Percentiles rank a stretch among this genome's conserved stretches.
phyloP scores from a whole-genome alignment of 53 echinoderm and acorn worm genomes.

The Holothuria leucospilota region DNA sequence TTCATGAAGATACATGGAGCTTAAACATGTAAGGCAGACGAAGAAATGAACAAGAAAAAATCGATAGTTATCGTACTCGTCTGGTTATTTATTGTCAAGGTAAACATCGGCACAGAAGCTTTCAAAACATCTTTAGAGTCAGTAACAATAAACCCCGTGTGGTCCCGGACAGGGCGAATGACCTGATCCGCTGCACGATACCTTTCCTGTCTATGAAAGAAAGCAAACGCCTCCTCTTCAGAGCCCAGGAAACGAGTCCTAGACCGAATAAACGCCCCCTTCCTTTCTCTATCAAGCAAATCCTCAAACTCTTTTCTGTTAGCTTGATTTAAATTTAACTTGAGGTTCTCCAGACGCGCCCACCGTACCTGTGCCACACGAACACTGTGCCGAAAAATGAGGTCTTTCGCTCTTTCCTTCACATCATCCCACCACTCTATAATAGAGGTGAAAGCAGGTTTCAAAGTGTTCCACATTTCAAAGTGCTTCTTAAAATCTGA shows the following conservation, averaged over 20 bases:
- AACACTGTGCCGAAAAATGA: slow-evolving; percentile 1
- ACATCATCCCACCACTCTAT: slow-evolving; percentile 32
- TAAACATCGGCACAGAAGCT: too few species aligned
- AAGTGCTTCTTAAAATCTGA: background rate
- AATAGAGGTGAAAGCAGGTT: slow-evolving; percentile 1
- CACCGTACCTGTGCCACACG: background rate
- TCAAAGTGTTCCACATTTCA: background rate
- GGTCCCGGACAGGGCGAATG: background rate
- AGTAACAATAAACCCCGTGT: background rate
- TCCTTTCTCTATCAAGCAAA: too few species aligned
- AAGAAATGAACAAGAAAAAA: too few species aligned
- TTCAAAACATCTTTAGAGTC: background rate
- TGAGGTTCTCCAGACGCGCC: background rate
- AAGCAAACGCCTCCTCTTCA: background rate
- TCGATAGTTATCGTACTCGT: too few species aligned
- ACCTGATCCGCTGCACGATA: background rate
- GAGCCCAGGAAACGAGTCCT: too few species aligned
- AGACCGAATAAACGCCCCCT: too few species aligned
- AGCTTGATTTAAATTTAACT: too few species aligned
- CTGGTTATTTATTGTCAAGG: too few species aligned
- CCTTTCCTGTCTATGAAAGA: background rate
- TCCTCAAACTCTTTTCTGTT: too few species aligned
- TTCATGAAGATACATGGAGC: too few species aligned
- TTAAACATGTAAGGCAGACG: too few species aligned
- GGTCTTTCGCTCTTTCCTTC: background rate